Percentiles rank a stretch among this genome's conserved stretches.
These are phyloP conservation scores for Thalpophila matura DNA, from an alignment of 2,888 invertebrate genomes.

Conservation along the genomic window DNA sequence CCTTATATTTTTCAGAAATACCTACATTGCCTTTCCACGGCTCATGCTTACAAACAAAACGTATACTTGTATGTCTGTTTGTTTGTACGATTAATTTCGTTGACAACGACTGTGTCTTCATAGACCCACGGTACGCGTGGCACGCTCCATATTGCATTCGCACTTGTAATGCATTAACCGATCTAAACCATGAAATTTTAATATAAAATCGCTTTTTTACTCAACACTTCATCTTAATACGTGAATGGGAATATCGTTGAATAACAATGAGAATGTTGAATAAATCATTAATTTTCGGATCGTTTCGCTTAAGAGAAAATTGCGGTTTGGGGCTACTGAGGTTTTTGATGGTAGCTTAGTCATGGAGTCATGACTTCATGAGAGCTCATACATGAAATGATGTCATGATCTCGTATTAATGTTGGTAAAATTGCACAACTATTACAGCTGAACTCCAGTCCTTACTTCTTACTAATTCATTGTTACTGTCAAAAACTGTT, in stretches of 20 bases:
- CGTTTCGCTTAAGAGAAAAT: conserved; percentile 48
- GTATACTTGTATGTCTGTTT: too few species aligned
- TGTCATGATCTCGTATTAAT: neutral
- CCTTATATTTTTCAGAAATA: too few species aligned
- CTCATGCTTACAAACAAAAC: too few species aligned
- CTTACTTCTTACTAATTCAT: too few species aligned
- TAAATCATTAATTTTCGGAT: conserved; percentile 60
- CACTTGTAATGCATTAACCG: conserved; percentile 76
- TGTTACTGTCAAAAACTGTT: too few species aligned
- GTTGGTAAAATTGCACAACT: too few species aligned
- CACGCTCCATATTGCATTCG: conserved; percentile 75
- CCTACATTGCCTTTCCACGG: too few species aligned
- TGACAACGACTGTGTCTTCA: neutral
- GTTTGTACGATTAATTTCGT: too few species aligned
- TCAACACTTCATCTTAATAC: conserved; percentile 52
- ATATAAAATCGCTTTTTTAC: conserved; percentile 69
- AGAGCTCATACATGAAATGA: conserved; percentile 26
- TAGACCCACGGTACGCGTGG: conserved; percentile 54
- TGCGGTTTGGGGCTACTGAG: conserved; percentile 23
- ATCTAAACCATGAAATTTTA: conserved; percentile 72
- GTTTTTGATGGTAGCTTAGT: conserved; percentile 21
- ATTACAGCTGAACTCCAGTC: too few species aligned
- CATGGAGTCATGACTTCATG: conserved; percentile 8
- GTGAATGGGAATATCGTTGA: conserved; percentile 57
- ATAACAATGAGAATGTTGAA: conserved; percentile 58